Base-by-base conservation (phyloP, 2,888 invertebrate species). In the Parnassius glacialis region DNA sequence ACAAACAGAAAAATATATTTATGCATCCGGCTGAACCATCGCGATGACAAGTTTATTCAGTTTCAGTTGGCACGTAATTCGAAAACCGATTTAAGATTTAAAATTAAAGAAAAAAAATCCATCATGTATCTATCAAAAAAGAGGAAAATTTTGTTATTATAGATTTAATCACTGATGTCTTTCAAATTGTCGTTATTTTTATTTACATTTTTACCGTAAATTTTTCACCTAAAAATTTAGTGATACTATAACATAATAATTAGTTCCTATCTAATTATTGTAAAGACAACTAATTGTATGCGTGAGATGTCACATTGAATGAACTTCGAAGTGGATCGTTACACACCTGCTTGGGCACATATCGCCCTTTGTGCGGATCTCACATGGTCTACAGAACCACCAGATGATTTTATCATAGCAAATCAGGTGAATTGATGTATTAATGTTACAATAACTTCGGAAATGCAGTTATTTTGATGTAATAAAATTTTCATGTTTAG, bases 311-410 rank as follows among this genome's bases (percentile, higher is more conserved):
- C 84, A 85, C 90, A 89, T 91, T 91, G 91, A 91, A 91, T 91
- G 90, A 91, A 78, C 90, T 88, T 88, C 90, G 89, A 89, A 74
- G 88, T 86, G 87, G 90, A 90, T 85, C 86, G 86, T 70, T 81
- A 83, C 72, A 82, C 84, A 77, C 85, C 89, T 81, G 83, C 89
- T 78, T 91, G 90, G 91, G 91, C 88, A 80, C 90, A 89, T 74
- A 84, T 90, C 76, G 91, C 90, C 90, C 90, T 90, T 67, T 90
- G 90, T 86, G 90, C 91, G 78, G 90, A 91, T 84, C 84, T 87
- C 80, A 91, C 91, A 76, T 91, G 91, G 91, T 83, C 87, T 71
- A 78, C 83, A 67, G 87, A 90, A 81, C 85, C 88, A 68, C 90
- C 87, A 52, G 90, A 91, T 87, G 90, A 88, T 67, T 91, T 87